These are phyloP conservation scores for Lydus trimaculatus DNA, from an alignment of 2,888 invertebrate genomes.

Conservation along the genomic window DNA sequence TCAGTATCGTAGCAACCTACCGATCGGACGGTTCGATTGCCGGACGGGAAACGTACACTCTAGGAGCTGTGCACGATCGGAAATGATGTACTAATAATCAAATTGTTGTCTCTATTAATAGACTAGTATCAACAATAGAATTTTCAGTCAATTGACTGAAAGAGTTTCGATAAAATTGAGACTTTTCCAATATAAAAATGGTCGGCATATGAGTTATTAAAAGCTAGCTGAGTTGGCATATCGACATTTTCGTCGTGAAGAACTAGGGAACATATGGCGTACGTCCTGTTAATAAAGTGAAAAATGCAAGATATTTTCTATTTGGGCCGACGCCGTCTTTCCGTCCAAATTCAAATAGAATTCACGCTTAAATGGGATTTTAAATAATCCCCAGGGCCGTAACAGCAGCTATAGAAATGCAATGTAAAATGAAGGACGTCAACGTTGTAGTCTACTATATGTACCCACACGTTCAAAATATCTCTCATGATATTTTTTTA, in stretches of 20 bases:
- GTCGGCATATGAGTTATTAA: not conserved
- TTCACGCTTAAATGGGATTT: slow-evolving; percentile 2
- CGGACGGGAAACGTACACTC: slow-evolving; percentile 25
- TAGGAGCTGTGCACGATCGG: slow-evolving; percentile 29
- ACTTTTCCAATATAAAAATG: not conserved
- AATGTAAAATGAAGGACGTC: not conserved
- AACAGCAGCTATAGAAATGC: not conserved
- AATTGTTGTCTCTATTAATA: not conserved
- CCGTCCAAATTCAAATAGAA: not conserved
- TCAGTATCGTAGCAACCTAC: slow-evolving; percentile 15
- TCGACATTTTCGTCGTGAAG: not conserved
- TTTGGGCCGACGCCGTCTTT: not conserved
- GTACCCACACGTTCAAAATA: not conserved
- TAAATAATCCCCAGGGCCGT: not conserved
- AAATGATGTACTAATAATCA: slow-evolving; percentile 29
- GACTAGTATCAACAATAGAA: not conserved
- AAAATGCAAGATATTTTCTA: slow-evolving; percentile 4
- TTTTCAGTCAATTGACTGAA: not conserved
- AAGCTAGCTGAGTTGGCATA: not conserved
- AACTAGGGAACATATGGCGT: not conserved
- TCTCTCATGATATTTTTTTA: not conserved
- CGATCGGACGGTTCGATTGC: slow-evolving; percentile 16
- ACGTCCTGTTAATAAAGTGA: not conserved
- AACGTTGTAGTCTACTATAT: not conserved
- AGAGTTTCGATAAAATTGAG: not conserved